Evolutionary conservation across 2,797 vertebrate genomes (phyloP), one percentile per base, ranked within the genome.

Genomic region (Luscinia luscinia): DNA sequence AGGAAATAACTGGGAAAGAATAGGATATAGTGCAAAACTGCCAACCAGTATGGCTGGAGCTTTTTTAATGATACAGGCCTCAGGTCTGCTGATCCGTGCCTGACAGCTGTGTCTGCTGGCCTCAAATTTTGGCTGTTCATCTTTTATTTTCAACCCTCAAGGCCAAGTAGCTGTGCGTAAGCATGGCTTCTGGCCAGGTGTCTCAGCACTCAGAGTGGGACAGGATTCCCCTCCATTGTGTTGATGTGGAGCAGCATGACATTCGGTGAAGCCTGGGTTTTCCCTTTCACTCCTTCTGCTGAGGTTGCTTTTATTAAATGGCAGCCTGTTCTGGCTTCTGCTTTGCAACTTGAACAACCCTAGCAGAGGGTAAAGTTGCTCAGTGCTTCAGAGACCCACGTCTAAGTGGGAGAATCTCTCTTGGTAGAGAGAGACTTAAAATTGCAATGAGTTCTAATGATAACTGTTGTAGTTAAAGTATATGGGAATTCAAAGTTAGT

Each of bases 171-270:
- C 62, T 87, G 48, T 90, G 69, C 51, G 59, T 75, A 59, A 91
- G 34, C 23, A 7, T 89, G 95, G 89, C 66, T 92, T 86, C 51
- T 88, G 94, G 73, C 92, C 92, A 90, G 76, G 72, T 94, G 82
- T 87, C 81, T 94, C n/a, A 75, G 61, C 81, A 63, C 30, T 85
- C 13, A 1, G 70, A 74, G 64, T 32, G 38, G 43, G 68, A 40
- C 69, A 84, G 94, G 78, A 81, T 94, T 95, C 92, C 73, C 89
- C 84, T 86, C 73, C 62, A 54, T 78, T 93, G 76, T 89, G 49
- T 43, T 83, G 59, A 11, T 89, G 69, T 70, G 72, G 54, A 68
- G 69, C 45, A 67, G 78, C 61, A 8, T 40, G 74, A 61, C 34
- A 28, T 46, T 82, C 0, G 0, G 5, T 21, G 17, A 41, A 78